phyloP scores from a whole-genome alignment of 92 coral and sea anemone genomes.

The Bergia sp. region DNA sequence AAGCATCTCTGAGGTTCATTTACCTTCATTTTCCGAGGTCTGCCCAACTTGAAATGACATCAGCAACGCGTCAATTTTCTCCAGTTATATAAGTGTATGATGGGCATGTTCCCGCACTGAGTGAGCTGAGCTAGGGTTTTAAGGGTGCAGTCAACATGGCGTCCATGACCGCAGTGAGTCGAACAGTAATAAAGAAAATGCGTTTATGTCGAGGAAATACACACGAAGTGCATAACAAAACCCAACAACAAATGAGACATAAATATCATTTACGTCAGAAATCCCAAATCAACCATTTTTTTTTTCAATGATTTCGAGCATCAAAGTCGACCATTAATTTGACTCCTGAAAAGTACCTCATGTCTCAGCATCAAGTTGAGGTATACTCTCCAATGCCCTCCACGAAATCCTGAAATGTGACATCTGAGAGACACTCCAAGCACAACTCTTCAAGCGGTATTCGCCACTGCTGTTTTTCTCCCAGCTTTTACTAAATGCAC shows the following conservation, averaged over 20 bases:
- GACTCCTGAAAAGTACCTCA: constrained; percentile 17
- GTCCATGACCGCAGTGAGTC: constrained; percentile 18
- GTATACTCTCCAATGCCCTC: background rate
- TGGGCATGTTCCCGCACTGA: constrained; percentile 19
- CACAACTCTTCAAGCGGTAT: constrained; percentile 16
- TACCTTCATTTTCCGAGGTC: constrained; percentile 6
- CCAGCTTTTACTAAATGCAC: constrained; percentile 30
- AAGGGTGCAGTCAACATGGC: constrained; percentile 27
- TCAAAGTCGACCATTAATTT: constrained; percentile 2
- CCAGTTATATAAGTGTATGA: background rate
- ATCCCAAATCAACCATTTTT: constrained; percentile 1
- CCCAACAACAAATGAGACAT: constrained; percentile 14
- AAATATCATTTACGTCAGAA: background rate
- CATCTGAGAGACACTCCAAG: background rate
- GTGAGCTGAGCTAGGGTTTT: constrained; percentile 6
- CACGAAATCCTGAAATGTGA: constrained; percentile 10
- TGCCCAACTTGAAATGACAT: background rate
- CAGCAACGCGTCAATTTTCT: too few relatives aligned
- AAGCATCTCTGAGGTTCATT: constrained; percentile 8
- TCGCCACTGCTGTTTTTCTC: constrained; percentile 22
- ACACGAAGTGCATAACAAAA: background rate
- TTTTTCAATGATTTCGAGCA: background rate
- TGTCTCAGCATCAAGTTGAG: background rate
- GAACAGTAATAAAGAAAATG: constrained; percentile 5
- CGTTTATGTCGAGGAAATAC: background rate